Base-by-base conservation (phyloP, 2,888 invertebrate genomes). In the Dasypolia templi region DNA sequence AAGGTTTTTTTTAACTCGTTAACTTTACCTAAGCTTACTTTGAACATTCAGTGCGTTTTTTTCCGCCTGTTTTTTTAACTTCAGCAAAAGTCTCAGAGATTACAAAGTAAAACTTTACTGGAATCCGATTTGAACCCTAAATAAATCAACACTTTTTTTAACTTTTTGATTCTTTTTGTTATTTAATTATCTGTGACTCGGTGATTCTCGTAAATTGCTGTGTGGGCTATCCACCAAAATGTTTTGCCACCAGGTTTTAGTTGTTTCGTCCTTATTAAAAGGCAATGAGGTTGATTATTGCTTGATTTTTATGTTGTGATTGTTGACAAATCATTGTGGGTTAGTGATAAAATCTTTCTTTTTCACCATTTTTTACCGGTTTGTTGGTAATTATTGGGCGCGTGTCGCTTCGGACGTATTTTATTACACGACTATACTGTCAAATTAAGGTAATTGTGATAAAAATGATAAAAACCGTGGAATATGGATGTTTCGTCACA, bases 131-230 rank as follows among this genome's bases (percentile, higher is more conserved):
- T 53, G 46, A 79, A 77, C 72, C 61, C 66, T 79, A 88, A 89
- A 92, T 91, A 92, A 92, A 92, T 92, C 92, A 93, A 75, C 88
- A 86, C 81, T 90, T 75, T 82, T 79, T 81, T 56, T n/a, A n/a
- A 83, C 72, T 82, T 72, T 81, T 69, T 59, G 78, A 89, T 89
- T 89, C 91, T 92, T 94, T 94, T 93, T 93, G 93, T 94, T 92
- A 93, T 94, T 94, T 94, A 94, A 94, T 94, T 94, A 93, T 92
- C 93, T 92, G 92, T 92, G 92, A 92, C 92, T 91, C 83, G 44
- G 81, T 89, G 89, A 91, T 92, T 91, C 90, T 88, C 90, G 91
- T 93, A 92, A 93, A 93, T 92, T 91, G 90, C 85, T 87, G 91
- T 88, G 89, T 88, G 86, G 88, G 89, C 86, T 86, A 89, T 73